Conservation (phyloP, 2,113 vertebrate genomes). For the Glaucidium brasilianum region DNA sequence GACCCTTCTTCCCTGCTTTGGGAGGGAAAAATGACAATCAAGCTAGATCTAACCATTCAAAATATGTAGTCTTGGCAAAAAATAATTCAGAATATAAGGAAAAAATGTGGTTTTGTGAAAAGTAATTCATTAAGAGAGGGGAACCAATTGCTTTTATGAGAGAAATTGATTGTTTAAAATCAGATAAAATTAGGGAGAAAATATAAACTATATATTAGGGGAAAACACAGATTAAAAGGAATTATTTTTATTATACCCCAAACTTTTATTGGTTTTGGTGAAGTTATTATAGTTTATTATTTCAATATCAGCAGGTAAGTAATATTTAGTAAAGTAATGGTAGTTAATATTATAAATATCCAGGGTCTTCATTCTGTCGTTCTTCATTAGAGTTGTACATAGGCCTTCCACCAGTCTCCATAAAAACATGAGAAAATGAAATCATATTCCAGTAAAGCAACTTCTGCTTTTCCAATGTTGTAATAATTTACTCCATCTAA, state of each 20-base stretch:
- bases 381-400: fast-evolving
- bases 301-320: not conserved
- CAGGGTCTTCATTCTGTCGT: fast-evolving
- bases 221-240: not conserved
- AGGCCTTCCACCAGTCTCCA: not conserved
- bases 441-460: not conserved
- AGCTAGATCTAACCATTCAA: not conserved
- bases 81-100: not conserved
- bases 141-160: not conserved
- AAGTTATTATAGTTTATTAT: not conserved
- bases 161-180: not conserved
- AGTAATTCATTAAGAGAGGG: fast-evolving
- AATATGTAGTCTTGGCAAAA: not conserved
- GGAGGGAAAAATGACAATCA: not conserved
- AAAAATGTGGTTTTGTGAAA: not conserved
- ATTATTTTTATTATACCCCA: not conserved
- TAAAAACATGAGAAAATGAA: not conserved
- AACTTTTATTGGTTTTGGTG: not conserved
- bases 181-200: not conserved
- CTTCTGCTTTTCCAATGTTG: not conserved
- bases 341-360: not conserved
- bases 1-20: not conserved
- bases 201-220: fast-evolving
- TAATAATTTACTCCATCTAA: not conserved
- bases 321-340: fast-evolving